phyloP scores from a whole-genome alignment of 1,140 invertebrate species.

The Zaprionus taronus region DNA sequence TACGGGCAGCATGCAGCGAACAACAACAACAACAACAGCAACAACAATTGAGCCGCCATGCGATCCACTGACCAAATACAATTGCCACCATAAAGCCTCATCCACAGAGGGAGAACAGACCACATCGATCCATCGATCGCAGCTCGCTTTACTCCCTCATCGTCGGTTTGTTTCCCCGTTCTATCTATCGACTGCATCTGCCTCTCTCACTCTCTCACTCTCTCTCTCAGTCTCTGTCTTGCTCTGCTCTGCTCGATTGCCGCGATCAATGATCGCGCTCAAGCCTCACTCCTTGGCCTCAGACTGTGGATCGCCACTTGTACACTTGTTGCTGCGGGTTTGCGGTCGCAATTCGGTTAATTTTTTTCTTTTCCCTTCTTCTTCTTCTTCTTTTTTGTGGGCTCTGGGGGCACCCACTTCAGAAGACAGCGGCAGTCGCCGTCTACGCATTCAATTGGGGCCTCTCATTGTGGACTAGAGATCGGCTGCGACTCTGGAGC shows the following conservation, averaged over 20 bases:
- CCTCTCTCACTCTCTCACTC: constrained; percentile 3
- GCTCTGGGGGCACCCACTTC: constrained; percentile 54
- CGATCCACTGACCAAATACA: constrained; percentile 74
- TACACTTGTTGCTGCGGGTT: constrained; percentile 84
- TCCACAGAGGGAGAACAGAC: constrained; percentile 38
- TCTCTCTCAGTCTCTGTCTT: constrained; percentile 22
- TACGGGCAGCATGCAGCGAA: constrained; percentile 54
- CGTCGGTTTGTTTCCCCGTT: constrained; percentile 36
- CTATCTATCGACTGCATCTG: constrained; percentile 34
- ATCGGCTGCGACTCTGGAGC: constrained; percentile 19
- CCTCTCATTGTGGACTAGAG: constrained; percentile 66
- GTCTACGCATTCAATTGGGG: constrained; percentile 79
- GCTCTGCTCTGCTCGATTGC: constrained; percentile 66
- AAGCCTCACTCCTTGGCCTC: constrained; percentile 26
- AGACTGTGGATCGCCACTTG: constrained; percentile 62
- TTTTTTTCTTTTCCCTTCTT: constrained; percentile 42
- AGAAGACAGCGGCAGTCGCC: constrained; percentile 34
- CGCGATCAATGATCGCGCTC: constrained; percentile 77
- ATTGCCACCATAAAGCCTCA: constrained; percentile 79
- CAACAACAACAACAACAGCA: constrained; percentile 36
- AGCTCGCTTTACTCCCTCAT: constrained; percentile 21
- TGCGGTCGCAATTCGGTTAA: constrained; percentile 80
- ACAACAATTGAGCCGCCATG: constrained; percentile 76
- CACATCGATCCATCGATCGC: constrained; percentile 62
- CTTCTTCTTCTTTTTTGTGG: constrained; percentile 11